Evolutionary conservation across 2,888 invertebrate species (phyloP), one percentile per base, ranked within the genome.

Genomic region (Chloromyia formosa): DNA sequence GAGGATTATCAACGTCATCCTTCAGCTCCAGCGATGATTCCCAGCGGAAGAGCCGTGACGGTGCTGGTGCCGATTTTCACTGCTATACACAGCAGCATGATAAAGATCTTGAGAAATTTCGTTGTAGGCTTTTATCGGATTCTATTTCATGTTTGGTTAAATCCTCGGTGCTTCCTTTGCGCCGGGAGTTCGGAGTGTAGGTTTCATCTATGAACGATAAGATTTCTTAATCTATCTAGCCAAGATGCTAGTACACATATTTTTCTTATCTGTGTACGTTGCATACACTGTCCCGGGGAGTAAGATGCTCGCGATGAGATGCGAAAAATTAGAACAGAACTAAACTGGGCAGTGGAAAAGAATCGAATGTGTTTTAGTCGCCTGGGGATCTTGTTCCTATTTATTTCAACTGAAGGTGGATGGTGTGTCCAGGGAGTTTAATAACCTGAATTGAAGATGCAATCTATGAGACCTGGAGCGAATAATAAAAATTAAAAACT

Each of bases 31-130:
- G 49, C 49, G 12, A 49, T 49, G 49, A 49, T 49, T 12, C 27
- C 27, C 27, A n/a, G n/a, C n/a, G n/a, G n/a, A n/a, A n/a, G n/a
- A n/a, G n/a, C n/a, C n/a, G 16, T 49, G 49, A 12, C 49, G 14
- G 5, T 7, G 49, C 1, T 35, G 4, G 5, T 10, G 12, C 12
- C 14, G 49, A 49, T 49, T 49, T 49, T n/a, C 49, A 49, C 14
- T n/a, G 49, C 49, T n/a, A 49, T 35, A 35, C 27, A 35, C 27
- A 7, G 27, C 27, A 35, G 27, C 27, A 23, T 14, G 60, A 60
- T 60, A 60, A 60, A 60, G 60, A 60, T 60, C 60, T 60, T 23
- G 27, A 23, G 60, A 60, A 60, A 60, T 60, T 60, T 27, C 27
- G 60, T 60, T 23, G n/a, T 22, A 27, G 60, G 60, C 22, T 60